A percentile compares a stretch with the other conserved stretches of the same genome.
Conservation (phyloP, 2,113 vertebrate genomes). For the Salvator merianae region DNA sequence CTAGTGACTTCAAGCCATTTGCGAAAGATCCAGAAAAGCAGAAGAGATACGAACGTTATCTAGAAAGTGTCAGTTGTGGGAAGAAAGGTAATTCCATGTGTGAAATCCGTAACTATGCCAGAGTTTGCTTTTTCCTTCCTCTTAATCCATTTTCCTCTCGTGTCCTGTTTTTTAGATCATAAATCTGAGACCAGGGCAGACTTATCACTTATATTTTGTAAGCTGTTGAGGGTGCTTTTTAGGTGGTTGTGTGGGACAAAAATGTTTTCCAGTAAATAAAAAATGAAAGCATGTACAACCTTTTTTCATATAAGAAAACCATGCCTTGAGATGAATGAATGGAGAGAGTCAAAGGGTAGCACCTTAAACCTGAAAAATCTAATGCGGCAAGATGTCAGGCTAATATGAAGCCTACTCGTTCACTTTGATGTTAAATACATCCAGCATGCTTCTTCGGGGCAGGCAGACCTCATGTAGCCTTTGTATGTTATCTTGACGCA, state of each 20-base stretch:
- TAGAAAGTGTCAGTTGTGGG: slow-evolving; percentile 79
- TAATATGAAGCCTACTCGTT: background rate
- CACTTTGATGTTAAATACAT: background rate
- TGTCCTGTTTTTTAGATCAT: too few species aligned
- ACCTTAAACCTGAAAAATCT: background rate
- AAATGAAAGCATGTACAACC: background rate
- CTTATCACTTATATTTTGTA: too few species aligned
- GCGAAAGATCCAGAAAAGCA: slow-evolving; percentile 88
- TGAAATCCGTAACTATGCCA: too few species aligned
- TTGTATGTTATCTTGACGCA: background rate
- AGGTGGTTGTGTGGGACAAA: too few species aligned
- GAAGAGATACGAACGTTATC: slow-evolving; percentile 87
- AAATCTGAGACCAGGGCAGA: too few species aligned
- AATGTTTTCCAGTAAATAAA: too few species aligned
- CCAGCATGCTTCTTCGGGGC: background rate
- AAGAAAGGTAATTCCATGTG: slow-evolving; percentile 77
- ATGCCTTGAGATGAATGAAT: background rate
- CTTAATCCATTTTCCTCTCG: too few species aligned
- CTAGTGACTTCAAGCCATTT: slow-evolving; percentile 88
- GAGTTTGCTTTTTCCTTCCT: too few species aligned
- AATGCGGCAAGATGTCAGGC: too few species aligned
- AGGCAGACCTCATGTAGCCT: background rate
- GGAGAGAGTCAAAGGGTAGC: background rate
- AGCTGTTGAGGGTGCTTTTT: too few species aligned
- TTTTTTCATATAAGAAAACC: background rate